Evolutionary conservation across 1,140 invertebrate species (phyloP).

Genomic region (Eriosoma lanigerum): DNA sequence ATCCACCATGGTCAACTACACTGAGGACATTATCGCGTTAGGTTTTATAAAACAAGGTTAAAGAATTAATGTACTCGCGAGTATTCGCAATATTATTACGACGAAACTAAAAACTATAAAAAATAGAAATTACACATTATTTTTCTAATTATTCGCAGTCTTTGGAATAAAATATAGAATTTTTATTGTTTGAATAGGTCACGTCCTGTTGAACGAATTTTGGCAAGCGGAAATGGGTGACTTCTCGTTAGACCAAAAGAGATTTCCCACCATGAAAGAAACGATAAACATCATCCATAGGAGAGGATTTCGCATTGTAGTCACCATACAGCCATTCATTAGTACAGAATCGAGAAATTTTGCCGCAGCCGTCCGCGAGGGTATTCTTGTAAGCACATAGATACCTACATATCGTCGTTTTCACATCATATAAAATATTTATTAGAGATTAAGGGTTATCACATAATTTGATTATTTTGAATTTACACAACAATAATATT

Average conservation of each 20-base stretch:
- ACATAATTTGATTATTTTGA: no score
- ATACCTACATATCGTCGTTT: no score
- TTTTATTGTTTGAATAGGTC: slow-evolving; percentile 58
- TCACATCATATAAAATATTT: no score
- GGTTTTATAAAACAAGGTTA: slow-evolving; percentile 73
- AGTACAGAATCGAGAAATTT: slow-evolving; percentile 81
- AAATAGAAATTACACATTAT: no score
- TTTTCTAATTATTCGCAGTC: no score
- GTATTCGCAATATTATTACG: neutral
- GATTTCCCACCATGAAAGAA: slow-evolving; percentile 75
- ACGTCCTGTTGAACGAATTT: slow-evolving; percentile 79
- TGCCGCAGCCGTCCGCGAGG: slow-evolving; percentile 71
- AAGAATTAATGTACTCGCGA: neutral
- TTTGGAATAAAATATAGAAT: neutral
- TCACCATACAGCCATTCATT: slow-evolving; percentile 83
- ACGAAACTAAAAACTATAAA: no score
- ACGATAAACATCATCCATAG: slow-evolving; percentile 79
- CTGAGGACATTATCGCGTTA: slow-evolving; percentile 74
- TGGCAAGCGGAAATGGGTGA: slow-evolving; percentile 83
- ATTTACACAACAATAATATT: no score
- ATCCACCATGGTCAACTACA: slow-evolving; percentile 74
- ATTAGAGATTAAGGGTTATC: no score
- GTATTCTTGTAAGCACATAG: slow-evolving; percentile 64
- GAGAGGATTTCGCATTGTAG: slow-evolving; percentile 80
- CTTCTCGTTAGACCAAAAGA: slow-evolving; percentile 68